Percentiles rank a stretch among this genome's conserved stretches.
Conservation (phyloP, 2,113 vertebrate species). For the Bombycilla garrulus region DNA sequence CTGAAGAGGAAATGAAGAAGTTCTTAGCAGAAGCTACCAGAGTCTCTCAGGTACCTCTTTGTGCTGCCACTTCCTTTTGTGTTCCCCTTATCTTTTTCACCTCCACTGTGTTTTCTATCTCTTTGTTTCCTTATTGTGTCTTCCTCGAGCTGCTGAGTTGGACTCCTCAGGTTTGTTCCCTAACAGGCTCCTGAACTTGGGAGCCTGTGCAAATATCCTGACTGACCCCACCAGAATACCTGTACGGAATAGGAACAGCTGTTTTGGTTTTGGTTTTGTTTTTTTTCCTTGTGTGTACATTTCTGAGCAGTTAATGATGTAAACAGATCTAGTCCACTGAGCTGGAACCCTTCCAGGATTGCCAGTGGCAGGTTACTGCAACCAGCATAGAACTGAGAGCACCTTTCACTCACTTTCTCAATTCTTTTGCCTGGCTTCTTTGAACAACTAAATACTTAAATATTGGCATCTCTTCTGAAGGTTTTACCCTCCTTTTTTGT, state of each 20-base stretch:
- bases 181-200: neutral
- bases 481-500: rapidly evolving
- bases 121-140: neutral
- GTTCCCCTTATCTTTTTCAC: neutral
- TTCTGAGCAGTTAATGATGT: neutral
- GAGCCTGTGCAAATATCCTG: neutral
- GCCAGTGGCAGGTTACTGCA: neutral
- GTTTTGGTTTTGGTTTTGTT: neutral
- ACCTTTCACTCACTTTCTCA: neutral
- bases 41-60: conserved; percentile 87
- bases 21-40: conserved; percentile 92
- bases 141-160: neutral
- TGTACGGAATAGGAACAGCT: neutral
- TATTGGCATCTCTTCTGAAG: neutral
- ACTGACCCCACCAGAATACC: neutral
- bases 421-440: neutral
- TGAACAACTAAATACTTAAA: neutral
- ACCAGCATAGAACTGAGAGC: neutral
- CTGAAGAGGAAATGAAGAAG: conserved; percentile 91
- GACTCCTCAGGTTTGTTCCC: neutral
- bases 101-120: neutral
- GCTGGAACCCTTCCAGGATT: neutral
- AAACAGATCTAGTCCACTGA: neutral
- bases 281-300: neutral
- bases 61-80: neutral